These are phyloP conservation scores for Toxotes jaculatrix DNA, from an alignment of 2,113 vertebrate genomes.

Conservation along the genomic window DNA sequence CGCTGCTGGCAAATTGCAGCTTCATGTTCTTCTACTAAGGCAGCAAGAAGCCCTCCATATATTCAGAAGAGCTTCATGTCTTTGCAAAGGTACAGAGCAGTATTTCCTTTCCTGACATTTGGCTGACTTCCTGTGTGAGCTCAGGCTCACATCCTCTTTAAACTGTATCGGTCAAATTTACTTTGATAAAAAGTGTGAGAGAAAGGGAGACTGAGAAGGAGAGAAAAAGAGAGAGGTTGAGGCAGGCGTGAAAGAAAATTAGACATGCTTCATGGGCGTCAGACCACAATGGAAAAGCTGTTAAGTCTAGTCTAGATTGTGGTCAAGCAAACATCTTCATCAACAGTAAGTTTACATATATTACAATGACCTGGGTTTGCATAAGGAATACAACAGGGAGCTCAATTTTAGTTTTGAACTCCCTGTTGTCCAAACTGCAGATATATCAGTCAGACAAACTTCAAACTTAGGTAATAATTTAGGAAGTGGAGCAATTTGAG, in stretches of 20 bases:
- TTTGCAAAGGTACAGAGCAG: conserved; percentile 27
- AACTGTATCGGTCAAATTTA: conserved; percentile 4
- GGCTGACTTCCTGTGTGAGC: conserved; percentile 73
- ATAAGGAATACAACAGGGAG: not conserved
- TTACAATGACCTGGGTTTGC: not conserved
- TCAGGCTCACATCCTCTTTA: conserved; percentile 49
- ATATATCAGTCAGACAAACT: not conserved
- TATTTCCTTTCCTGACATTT: conserved; percentile 69
- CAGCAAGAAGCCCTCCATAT: not conserved
- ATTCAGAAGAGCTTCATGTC: conserved; percentile 9
- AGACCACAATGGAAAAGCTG: conserved; percentile 48
- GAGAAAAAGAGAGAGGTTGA: not conserved
- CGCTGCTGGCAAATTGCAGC: not conserved
- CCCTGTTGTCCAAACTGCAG: no score
- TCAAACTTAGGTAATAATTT: not conserved
- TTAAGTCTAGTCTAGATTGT: conserved; percentile 11
- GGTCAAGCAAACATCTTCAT: conserved; percentile 34
- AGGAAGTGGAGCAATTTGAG: not conserved
- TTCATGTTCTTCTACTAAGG: not conserved
- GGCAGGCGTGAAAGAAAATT: conserved; percentile 24
- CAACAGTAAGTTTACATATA: not conserved
- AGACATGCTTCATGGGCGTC: conserved; percentile 11
- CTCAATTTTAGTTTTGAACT: not conserved
- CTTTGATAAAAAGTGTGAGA: not conserved
- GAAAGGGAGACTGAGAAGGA: not conserved